Percentiles rank a stretch among this genome's conserved stretches.
Evolutionary conservation across 2,797 vertebrate species (phyloP).

Genomic region (Coregonus ussuriensis): DNA sequence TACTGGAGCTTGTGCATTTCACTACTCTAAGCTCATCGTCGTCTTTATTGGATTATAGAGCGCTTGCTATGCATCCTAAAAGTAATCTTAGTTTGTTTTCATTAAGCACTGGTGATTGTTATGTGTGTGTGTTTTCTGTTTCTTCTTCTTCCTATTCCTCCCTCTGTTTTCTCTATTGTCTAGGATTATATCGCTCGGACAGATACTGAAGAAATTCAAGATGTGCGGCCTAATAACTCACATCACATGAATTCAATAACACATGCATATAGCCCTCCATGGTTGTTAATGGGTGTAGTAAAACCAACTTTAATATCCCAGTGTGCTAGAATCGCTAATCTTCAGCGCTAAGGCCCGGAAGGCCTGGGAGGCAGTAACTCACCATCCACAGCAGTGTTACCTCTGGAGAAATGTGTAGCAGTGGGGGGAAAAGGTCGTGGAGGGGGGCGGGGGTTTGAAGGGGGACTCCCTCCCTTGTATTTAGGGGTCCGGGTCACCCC

Average conservation of each 20-base stretch:
- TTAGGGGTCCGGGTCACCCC: too few relatives aligned
- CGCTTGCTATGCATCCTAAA: slow-evolving; percentile 34
- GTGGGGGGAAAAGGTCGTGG: slow-evolving; percentile 40
- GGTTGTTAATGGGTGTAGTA: slow-evolving; percentile 62
- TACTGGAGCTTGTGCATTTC: slow-evolving; percentile 27
- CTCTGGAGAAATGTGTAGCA: too few relatives aligned
- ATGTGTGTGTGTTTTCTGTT: slow-evolving; percentile 36
- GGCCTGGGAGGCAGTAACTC: slow-evolving; percentile 55
- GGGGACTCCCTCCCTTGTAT: too few relatives aligned
- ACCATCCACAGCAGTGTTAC: slow-evolving; percentile 37
- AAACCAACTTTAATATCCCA: slow-evolving; percentile 74
- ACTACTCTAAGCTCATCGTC: slow-evolving; percentile 59
- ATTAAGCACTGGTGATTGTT: slow-evolving; percentile 22
- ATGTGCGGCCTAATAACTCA: slow-evolving; percentile 67
- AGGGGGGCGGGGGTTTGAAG: slow-evolving; percentile 42
- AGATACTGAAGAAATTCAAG: slow-evolving; percentile 57
- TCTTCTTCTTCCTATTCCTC: slow-evolving; percentile 16
- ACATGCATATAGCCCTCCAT: slow-evolving; percentile 52
- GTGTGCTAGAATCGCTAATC: slow-evolving; percentile 62
- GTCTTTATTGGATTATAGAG: slow-evolving; percentile 63
- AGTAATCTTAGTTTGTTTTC: slow-evolving; percentile 40
- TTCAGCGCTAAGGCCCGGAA: slow-evolving; percentile 40
- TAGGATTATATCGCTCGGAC: slow-evolving; percentile 42
- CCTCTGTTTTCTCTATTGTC: slow-evolving; percentile 56
- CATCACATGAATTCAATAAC: slow-evolving; percentile 73